Base-by-base conservation (phyloP, 2,113 vertebrate species). In the Mesoclemmys tuberculata region DNA sequence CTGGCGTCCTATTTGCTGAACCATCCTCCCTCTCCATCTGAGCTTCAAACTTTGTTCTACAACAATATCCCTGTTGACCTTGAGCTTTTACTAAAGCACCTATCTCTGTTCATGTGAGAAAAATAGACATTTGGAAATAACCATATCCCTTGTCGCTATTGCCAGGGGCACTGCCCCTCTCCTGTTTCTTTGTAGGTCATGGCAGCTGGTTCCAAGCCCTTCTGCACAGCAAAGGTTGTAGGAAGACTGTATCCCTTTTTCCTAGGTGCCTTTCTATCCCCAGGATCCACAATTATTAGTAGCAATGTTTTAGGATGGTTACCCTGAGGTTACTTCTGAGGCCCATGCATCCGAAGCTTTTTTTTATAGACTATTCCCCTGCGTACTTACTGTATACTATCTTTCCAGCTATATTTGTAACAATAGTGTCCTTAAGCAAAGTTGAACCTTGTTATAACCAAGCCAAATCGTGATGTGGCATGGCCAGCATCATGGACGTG, bases 401-500 rank as follows among this genome's bases (percentile, higher is more conserved):
- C 85, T 96, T 89, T 89, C 48, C 19, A 35, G 10, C 7, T 84
- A 49, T 68, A 58, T 74, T 75, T 90, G 8, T 84, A 58, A 68
- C 29, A 78, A 19, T 21, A 90, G 55, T 12, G 11, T 58, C 41
- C 87, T 91, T 68, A 85, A 93, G 84, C 41, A 64, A 87, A 91
- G 56, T 44, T 44, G 77, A 68, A 68, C 5, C 5, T 22, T 94
- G 41, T 0, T 90, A 3, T 56, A 85, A 91, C 46, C 74, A 86
- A 71, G 26, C 79, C 24, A 80, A 94, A 58, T 2, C 88, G 87
- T 92, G 91, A 89, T 82, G 61, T 46, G 92, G 90, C 29, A 83
- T 31, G 52, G 83, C 51, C 68, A 96, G 92, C 29, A 46, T 79
- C 64, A 64, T 11, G 29, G 94, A 75, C 91, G 91, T 91, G 52